Conservation (phyloP, 1,140 invertebrate genomes). For the Artemia franciscana region DNA sequence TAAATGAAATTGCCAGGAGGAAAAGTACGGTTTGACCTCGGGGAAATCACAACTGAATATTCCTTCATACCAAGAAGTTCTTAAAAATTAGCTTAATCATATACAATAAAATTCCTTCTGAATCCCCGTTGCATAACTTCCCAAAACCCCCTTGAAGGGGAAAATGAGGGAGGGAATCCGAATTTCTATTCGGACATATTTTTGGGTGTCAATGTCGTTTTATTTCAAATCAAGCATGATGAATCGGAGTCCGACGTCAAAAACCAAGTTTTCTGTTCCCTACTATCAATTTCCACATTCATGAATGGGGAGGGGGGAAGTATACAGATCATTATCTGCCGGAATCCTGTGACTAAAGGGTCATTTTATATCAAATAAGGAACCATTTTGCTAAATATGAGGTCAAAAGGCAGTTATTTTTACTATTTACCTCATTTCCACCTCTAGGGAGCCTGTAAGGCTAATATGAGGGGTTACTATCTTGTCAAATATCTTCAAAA, state of each 20-base stretch:
- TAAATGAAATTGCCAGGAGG: no score
- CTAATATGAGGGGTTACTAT: neutral
- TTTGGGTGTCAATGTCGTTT: neutral
- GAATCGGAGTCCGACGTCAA: neutral
- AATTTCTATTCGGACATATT: neutral
- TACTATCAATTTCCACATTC: neutral
- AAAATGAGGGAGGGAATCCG: no score
- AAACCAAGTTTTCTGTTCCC: neutral
- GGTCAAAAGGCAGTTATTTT: neutral
- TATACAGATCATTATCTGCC: neutral
- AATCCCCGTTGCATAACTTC: no score
- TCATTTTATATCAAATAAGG: neutral
- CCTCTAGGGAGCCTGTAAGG: neutral
- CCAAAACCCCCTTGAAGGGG: no score
- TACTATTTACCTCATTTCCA: neutral
- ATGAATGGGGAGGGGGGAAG: neutral
- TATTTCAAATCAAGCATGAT: neutral
- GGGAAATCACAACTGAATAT: no score
- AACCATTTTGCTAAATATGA: neutral
- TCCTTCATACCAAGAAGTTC: no score
- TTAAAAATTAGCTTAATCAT: no score
- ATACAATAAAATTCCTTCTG: no score
- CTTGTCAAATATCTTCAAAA: neutral
- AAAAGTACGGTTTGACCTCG: no score
- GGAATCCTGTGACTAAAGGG: neutral